phyloP scores from a whole-genome alignment of 2,888 invertebrate genomes.

The Frankliniella fusca region DNA sequence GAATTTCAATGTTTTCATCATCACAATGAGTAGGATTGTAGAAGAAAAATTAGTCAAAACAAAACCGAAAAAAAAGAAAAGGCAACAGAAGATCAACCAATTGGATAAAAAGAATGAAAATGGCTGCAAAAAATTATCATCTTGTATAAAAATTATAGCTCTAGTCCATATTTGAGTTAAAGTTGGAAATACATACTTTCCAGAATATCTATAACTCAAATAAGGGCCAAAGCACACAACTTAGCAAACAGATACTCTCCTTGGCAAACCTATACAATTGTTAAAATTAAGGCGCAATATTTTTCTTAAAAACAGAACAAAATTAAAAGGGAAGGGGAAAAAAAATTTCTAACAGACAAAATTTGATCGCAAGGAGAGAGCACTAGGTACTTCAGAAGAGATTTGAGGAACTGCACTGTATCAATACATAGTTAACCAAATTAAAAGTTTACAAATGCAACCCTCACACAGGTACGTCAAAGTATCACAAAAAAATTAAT shows the following conservation, averaged over 20 bases:
- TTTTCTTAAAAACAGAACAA: neutral
- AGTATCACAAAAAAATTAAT: conserved; percentile 1
- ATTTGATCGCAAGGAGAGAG: conserved; percentile 22
- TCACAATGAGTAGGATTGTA: neutral
- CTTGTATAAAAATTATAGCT: neutral
- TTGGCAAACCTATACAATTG: neutral
- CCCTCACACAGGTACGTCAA: conserved; percentile 10
- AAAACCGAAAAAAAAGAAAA: neutral
- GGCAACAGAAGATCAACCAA: neutral
- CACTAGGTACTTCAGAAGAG: neutral
- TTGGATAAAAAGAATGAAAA: neutral
- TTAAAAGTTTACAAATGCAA: neutral
- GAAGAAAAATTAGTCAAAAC: neutral
- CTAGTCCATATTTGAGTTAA: neutral
- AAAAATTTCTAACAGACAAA: neutral
- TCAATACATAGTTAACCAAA: neutral
- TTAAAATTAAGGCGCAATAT: neutral
- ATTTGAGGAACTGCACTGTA: neutral
- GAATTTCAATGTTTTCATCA: neutral
- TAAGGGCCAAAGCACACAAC: neutral
- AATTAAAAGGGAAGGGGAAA: neutral
- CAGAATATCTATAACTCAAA: neutral
- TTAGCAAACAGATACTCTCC: neutral
- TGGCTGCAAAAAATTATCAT: neutral
- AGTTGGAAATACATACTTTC: neutral